Evolutionary conservation across 1,140 invertebrate genomes (phyloP), one percentile per base, ranked within the genome.

Genomic region (Holcopasites calliopsidis): DNA sequence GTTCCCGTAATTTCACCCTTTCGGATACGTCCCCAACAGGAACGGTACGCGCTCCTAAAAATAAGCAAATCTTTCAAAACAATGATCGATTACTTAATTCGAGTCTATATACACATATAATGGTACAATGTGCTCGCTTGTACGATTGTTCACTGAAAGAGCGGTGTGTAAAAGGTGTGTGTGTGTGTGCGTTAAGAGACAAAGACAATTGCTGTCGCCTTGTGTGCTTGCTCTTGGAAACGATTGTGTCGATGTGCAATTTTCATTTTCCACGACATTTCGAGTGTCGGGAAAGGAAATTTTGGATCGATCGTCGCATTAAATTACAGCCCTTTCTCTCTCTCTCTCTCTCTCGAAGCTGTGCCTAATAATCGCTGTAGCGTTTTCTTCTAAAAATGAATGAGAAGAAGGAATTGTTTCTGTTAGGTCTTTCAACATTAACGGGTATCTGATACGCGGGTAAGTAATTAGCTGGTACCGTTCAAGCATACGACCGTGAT

Each of bases 1-100:
- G 93, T 81, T 97, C 93, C 21, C 97, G 92, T 6, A 99, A 89
- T 62, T 95, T 93, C 78, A 94, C 92, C 2, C 98, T 93, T 78
- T 95, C 94, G 28, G 94, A 95, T 6, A 98, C 95, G 92, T 98
- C 96, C 35, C 97, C 97, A 28, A 97, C 95, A 16, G 95, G 95
- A 69, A 98, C 96, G 88, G 93, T 97, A 82, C 96, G 93, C 44
- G 97, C 97, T 84, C 95, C 96, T 97, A 91, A 71, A 92, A 91
- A 76, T 75, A 78, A 73, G 50, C 71, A 8, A 16, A 49, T 62
- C 18, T 4, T 70, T 52, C 47, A 49, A n/a, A 77, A 61, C 54
- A 52, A 52, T 16, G 5, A 31, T 66, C 23, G 71, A 18, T 65
- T 11, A 21, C 2, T 23, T 26, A 10, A 21, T 62, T 52, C 2